Conservation (phyloP, 2,888 invertebrate genomes). For the Cybosia mesomella region DNA sequence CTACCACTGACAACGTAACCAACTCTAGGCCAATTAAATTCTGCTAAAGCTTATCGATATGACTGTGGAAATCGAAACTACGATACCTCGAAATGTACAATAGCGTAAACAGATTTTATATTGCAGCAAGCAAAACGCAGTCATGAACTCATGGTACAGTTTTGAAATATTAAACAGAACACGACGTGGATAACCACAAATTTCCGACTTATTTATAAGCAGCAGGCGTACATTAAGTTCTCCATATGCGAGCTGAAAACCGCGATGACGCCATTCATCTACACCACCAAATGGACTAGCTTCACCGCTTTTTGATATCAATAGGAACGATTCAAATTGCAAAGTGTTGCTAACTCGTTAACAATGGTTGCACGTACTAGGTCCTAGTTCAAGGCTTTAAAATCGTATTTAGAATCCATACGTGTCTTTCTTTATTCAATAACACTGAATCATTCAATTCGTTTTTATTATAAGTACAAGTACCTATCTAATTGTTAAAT, state of each 20-base stretch:
- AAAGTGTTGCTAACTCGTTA: slow-evolving; percentile 19
- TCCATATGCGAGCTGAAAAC: slow-evolving; percentile 42
- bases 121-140: neutral
- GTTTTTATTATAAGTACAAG: too few relatives aligned
- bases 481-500: neutral
- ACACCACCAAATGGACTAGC: slow-evolving; percentile 20
- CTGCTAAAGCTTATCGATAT: neutral
- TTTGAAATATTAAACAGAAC: slow-evolving; percentile 12
- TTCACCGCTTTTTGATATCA: slow-evolving; percentile 4
- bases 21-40: neutral
- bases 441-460: neutral
- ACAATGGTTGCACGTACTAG: slow-evolving; percentile 2
- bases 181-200: slow-evolving; percentile 42
- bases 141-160: slow-evolving; percentile 3
- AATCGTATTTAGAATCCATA: neutral
- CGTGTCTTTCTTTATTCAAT: neutral
- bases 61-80: neutral
- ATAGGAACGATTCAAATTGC: slow-evolving; percentile 27
- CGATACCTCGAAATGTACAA: neutral
- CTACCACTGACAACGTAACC: neutral
- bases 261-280: slow-evolving; percentile 50
- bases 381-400: slow-evolving; percentile 3
- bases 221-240: slow-evolving; percentile 49
- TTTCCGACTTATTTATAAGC: slow-evolving; percentile 55
- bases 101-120: neutral